phyloP scores from a whole-genome alignment of 1,140 invertebrate genomes.

The Brachionus koreanus region DNA sequence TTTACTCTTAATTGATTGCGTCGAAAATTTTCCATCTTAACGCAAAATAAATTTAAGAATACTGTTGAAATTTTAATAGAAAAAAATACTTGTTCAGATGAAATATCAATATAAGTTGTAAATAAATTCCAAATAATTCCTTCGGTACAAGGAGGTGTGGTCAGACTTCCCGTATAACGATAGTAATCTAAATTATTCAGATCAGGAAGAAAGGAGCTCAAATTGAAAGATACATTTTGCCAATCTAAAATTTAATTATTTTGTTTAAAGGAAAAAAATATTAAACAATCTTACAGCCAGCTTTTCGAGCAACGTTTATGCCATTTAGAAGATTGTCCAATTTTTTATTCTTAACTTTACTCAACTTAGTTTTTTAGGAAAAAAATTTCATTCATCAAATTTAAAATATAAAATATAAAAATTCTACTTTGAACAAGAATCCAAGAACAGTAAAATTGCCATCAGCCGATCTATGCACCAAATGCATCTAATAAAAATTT shows the following conservation, averaged over 20 bases:
- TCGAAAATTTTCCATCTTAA: not conserved
- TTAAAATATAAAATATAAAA: not conserved
- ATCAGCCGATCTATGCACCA: conserved; percentile 24
- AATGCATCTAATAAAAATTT: conserved; percentile 5
- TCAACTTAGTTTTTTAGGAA: not conserved
- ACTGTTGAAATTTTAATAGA: not conserved
- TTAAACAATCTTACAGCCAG: not conserved
- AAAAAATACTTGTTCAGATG: conserved; percentile 11
- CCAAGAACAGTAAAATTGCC: conserved; percentile 32
- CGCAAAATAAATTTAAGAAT: not conserved
- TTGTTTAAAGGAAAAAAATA: not conserved
- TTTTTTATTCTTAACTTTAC: not conserved
- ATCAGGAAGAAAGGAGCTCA: not conserved
- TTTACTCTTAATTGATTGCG: not conserved
- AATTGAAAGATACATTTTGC: not conserved
- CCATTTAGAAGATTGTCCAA: not conserved
- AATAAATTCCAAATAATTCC: conserved; percentile 83
- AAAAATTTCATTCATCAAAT: not conserved
- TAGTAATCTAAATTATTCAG: conserved; percentile 57
- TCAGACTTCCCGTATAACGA: conserved; percentile 77
- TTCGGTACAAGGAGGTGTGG: conserved; percentile 82
- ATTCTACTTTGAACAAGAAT: conserved; percentile 24
- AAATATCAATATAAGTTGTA: conserved; percentile 61
- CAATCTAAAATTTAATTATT: conserved; percentile 14
- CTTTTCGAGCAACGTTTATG: not conserved